Percentiles rank a stretch among this genome's conserved stretches.
Evolutionary conservation across 2,797 vertebrate species (phyloP).

Genomic region (Onychomys arenicola): DNA sequence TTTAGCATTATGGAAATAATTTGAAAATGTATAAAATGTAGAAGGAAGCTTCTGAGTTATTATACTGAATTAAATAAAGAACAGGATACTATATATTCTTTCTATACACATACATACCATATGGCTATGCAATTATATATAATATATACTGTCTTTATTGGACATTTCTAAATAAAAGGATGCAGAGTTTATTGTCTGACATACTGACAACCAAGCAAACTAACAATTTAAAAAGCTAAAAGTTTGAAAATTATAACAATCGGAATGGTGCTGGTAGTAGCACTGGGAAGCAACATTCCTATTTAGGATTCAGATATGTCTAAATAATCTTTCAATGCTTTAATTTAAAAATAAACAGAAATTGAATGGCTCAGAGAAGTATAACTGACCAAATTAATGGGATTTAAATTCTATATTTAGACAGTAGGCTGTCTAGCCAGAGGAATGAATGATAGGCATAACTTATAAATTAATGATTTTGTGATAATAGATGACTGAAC

Average conservation of each 20-base stretch:
- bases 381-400: conserved; percentile 35
- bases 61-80: conserved; percentile 6
- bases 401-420: conserved; percentile 16
- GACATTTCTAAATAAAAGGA: background rate
- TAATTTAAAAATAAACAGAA: conserved; percentile 57
- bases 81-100: conserved; percentile 6
- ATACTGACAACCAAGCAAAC: background rate
- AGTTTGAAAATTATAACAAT: conserved; percentile 43
- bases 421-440: conserved; percentile 4
- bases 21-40: background rate
- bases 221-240: conserved; percentile 43
- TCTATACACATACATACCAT: background rate
- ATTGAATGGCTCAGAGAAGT: conserved; percentile 21
- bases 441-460: conserved; percentile 32
- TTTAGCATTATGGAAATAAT: conserved; percentile 25
- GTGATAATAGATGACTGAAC: background rate
- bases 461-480: conserved; percentile 29
- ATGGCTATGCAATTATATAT: background rate
- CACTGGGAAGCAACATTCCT: background rate
- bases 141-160: background rate
- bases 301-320: background rate
- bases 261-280: background rate
- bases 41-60: conserved; percentile 8
- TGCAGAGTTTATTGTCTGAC: background rate
- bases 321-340: conserved; percentile 39